Evolutionary conservation across 2,888 invertebrate species (phyloP).

Genomic region (Spodoptera exigua): DNA sequence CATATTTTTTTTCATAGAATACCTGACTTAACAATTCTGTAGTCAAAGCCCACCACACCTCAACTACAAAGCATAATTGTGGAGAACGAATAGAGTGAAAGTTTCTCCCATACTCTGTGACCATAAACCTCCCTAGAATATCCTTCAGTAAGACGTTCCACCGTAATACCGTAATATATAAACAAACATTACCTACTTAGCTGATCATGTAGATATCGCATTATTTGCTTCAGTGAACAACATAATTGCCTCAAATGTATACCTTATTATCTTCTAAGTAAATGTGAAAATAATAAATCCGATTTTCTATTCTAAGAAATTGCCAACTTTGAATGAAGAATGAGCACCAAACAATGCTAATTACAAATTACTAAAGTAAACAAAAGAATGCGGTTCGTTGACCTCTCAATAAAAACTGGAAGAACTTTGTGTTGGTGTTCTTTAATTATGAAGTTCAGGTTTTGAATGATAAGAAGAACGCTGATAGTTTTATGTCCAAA

Average conservation of each 20-base stretch:
- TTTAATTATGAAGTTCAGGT: no score
- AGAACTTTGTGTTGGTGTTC: not conserved
- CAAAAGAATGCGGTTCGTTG: conserved; percentile 3
- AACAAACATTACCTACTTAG: not conserved
- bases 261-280: conserved; percentile 11
- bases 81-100: no score
- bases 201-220: not conserved
- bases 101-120: no score
- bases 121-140: no score
- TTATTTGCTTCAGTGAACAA: conserved; percentile 14
- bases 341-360: conserved; percentile 9
- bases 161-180: no score
- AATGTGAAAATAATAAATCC: conserved; percentile 20
- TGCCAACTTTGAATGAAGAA: conserved; percentile 1
- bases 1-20: no score
- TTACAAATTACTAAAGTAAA: conserved; percentile 8
- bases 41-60: no score
- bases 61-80: no score
- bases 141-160: no score
- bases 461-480: no score
- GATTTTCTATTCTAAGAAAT: conserved; percentile 13
- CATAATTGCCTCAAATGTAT: conserved; percentile 11
- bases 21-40: no score
- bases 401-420: not conserved
- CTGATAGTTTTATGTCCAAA: no score